Evolutionary conservation across 2,797 vertebrate species (phyloP).

Genomic region (Propithecus deckenii): DNA sequence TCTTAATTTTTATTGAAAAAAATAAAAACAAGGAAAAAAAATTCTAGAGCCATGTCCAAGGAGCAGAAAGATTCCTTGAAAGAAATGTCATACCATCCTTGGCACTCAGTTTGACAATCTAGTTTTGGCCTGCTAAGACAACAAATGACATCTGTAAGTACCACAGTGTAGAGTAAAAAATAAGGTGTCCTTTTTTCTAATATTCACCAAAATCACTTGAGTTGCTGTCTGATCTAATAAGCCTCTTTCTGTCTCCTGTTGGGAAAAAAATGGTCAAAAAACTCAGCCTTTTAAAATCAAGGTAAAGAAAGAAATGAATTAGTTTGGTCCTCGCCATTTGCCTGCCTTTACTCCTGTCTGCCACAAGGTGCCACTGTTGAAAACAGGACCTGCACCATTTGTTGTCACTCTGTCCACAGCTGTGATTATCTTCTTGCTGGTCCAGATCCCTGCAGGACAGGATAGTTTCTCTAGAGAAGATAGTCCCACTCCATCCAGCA

Average conservation of each 20-base stretch:
- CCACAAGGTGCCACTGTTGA: constrained; percentile 55
- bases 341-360: background rate
- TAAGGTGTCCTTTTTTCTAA: background rate
- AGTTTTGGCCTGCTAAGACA: background rate
- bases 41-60: background rate
- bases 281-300: background rate
- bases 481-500: too few relatives aligned
- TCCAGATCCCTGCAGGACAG: background rate
- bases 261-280: background rate
- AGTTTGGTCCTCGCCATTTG: background rate
- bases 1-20: constrained; percentile 38
- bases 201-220: background rate
- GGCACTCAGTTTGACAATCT: background rate
- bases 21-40: constrained; percentile 39
- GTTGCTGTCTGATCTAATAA: background rate
- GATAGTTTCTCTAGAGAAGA: background rate
- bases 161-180: background rate
- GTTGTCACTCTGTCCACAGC: background rate
- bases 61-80: background rate
- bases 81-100: background rate
- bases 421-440: background rate
- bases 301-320: background rate
- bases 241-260: background rate
- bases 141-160: background rate
- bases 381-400: background rate